A percentile compares a stretch with the other conserved stretches of the same genome.
Conservation (phyloP, 37 sponge, comb jelly and placozoan species). For the Aphrocallistes beatrix region DNA sequence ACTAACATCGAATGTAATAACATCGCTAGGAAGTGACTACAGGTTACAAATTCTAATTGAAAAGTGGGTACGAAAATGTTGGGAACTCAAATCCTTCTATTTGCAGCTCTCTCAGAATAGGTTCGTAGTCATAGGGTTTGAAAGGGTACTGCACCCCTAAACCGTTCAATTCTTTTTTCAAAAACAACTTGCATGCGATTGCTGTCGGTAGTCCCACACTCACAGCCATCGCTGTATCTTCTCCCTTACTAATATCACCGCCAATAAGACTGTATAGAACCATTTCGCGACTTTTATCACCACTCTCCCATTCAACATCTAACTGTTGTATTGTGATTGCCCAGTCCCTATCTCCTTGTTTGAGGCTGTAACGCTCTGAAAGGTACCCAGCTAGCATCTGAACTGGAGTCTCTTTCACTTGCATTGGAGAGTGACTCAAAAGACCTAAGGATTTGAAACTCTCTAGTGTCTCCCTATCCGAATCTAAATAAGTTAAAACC, state of each 20-base stretch:
- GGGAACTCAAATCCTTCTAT: not conserved
- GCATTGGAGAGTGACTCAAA: not conserved
- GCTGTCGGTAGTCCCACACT: constrained; percentile 76
- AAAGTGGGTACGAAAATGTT: not conserved
- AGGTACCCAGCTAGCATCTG: not conserved
- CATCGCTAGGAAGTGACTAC: too few relatives aligned
- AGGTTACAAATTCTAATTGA: not conserved
- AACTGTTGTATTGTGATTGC: not conserved
- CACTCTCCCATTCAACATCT: not conserved
- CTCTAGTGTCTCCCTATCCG: not conserved
- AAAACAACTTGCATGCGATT: constrained; percentile 73
- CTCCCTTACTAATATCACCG: not conserved
- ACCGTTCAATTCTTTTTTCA: constrained; percentile 28
- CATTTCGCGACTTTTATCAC: not conserved
- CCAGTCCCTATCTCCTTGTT: not conserved
- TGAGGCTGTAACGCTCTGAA: not conserved
- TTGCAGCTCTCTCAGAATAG: not conserved
- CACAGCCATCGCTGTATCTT: constrained; percentile 70
- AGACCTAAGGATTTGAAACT: not conserved
- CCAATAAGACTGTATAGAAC: not conserved
- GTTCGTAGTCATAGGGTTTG: not conserved
- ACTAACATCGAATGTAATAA: too few relatives aligned
- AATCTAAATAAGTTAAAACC: not conserved
- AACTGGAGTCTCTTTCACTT: not conserved
- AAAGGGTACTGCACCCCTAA: not conserved